phyloP scores from a whole-genome alignment of 2,797 vertebrate species.

The Leptatherina wallacei region DNA sequence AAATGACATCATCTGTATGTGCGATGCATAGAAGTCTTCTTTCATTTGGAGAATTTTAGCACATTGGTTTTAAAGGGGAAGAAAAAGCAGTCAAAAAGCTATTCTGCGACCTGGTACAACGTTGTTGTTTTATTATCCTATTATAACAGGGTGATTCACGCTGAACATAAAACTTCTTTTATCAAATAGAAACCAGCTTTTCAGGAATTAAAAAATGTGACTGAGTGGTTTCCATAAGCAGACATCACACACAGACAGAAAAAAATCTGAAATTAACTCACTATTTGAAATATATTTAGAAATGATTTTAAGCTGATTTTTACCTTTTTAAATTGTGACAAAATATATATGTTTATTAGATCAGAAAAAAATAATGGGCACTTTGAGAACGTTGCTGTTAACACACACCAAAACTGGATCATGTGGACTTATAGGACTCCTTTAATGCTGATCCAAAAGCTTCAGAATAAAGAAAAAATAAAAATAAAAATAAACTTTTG shows the following conservation, averaged over 20 bases:
- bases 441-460: background rate
- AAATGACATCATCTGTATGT: background rate
- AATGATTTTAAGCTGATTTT: background rate
- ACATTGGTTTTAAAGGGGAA: background rate
- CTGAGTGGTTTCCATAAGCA: background rate
- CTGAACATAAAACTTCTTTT: constrained; percentile 5
- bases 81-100: constrained; percentile 13
- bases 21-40: background rate
- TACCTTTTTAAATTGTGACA: background rate
- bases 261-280: background rate
- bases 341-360: background rate
- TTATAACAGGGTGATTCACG: constrained; percentile 3
- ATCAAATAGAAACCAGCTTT: constrained; percentile 34
- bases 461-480: background rate
- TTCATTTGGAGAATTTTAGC: background rate
- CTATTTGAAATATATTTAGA: background rate
- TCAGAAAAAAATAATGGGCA: background rate
- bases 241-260: background rate
- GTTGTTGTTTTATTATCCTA: background rate
- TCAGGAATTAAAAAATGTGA: constrained; percentile 16
- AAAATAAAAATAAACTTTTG: background rate
- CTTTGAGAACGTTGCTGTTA: too few species aligned
- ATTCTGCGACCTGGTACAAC: constrained; percentile 5
- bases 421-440: background rate
- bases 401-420: background rate